phyloP scores from a whole-genome alignment of 2,888 invertebrate species.

The Smittia sp. region DNA sequence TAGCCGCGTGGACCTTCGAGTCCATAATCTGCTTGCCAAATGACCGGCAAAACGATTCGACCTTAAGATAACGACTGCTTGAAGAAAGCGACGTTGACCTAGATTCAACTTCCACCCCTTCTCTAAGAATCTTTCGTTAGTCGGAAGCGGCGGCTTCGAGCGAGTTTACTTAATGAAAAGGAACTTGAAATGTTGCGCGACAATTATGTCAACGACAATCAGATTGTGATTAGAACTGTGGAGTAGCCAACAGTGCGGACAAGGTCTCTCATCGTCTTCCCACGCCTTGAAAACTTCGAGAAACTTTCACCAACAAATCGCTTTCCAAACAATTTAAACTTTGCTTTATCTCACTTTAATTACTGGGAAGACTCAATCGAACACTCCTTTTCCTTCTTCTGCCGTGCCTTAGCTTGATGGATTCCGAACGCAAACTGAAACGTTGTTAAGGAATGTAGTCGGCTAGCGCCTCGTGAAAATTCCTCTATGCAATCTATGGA shows the following conservation, averaged over 20 bases:
- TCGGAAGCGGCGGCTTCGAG: too few species aligned
- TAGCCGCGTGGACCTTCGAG: neutral
- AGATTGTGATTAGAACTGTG: too few species aligned
- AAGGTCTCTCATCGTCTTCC: too few species aligned
- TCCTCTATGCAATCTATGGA: constrained; percentile 13
- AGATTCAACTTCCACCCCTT: neutral
- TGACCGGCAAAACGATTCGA: constrained; percentile 8
- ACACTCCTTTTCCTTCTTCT: neutral
- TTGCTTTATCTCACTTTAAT: neutral
- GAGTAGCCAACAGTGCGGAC: too few species aligned
- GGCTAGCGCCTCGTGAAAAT: neutral
- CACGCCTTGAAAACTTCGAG: neutral
- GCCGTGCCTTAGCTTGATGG: neutral
- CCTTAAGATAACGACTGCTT: neutral
- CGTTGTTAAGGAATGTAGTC: constrained; percentile 15
- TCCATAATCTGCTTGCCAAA: neutral
- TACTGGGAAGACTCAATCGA: neutral
- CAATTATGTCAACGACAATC: too few species aligned
- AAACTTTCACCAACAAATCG: neutral
- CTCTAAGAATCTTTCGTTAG: neutral
- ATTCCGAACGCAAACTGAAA: constrained; percentile 5
- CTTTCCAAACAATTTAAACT: neutral
- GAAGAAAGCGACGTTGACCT: constrained; percentile 4
- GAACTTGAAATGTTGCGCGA: too few species aligned
- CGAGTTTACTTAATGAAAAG: too few species aligned